A percentile compares a stretch with the other conserved stretches of the same genome.
These are phyloP conservation scores for Gymnoscopelus braueri DNA, from an alignment of 2,797 vertebrate genomes.

Conservation along the genomic window DNA sequence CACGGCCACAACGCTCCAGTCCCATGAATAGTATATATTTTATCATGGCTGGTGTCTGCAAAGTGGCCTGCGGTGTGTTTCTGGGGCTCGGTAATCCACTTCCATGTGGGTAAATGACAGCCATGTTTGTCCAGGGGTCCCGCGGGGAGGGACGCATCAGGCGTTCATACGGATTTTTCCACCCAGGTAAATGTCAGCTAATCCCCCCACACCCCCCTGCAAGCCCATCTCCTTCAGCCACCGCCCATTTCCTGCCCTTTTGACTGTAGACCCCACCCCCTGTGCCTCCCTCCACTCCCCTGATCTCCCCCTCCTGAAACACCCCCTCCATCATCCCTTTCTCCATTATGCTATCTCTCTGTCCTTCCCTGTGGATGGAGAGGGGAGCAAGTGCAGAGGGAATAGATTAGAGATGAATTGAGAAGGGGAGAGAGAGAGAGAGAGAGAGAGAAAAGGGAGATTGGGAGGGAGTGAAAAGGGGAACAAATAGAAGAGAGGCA, in stretches of 20 bases:
- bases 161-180: conserved; percentile 71
- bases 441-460: neutral
- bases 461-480: neutral
- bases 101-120: conserved; percentile 80
- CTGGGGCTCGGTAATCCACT: conserved; percentile 68
- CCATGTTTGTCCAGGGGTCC: conserved; percentile 78
- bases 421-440: conserved; percentile 7
- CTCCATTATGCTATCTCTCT: conserved; percentile 52
- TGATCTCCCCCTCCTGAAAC: conserved; percentile 14
- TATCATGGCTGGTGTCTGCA: conserved; percentile 59
- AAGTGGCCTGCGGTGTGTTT: conserved; percentile 61
- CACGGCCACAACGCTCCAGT: conserved; percentile 40
- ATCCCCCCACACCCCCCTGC: conserved; percentile 43
- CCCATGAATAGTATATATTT: conserved; percentile 66
- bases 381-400: neutral
- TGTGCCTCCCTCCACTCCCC: too few relatives aligned
- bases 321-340: conserved; percentile 42
- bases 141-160: conserved; percentile 56
- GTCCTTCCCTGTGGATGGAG: conserved; percentile 27
- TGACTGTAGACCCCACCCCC: too few relatives aligned
- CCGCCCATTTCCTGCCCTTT: too few relatives aligned
- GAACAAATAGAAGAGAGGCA: neutral
- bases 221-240: too few relatives aligned
- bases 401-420: neutral
- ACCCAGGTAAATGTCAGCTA: conserved; percentile 83